phyloP scores from a whole-genome alignment of 2,797 vertebrate species.

The Tangara arthus region DNA sequence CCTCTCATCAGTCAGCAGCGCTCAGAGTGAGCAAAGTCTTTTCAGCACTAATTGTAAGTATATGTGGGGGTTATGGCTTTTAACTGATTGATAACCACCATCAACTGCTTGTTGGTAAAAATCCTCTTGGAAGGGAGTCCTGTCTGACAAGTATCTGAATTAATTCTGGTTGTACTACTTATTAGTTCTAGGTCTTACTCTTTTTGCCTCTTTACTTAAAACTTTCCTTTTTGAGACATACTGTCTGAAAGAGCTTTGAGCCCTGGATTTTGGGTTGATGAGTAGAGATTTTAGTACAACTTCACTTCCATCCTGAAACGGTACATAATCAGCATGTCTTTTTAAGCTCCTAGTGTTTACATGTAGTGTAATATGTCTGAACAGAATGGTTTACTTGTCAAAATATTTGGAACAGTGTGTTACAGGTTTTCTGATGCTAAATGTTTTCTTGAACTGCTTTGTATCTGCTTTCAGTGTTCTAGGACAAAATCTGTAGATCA shows the following conservation, averaged over 20 bases:
- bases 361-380: neutral
- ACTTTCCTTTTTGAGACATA: neutral
- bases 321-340: neutral
- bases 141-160: neutral
- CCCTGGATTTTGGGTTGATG: neutral
- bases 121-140: neutral
- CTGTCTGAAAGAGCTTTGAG: neutral
- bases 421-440: neutral
- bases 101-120: neutral
- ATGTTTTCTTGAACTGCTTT: neutral
- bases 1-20: conserved; percentile 71
- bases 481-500: neutral
- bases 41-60: conserved; percentile 77
- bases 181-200: neutral
- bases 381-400: neutral
- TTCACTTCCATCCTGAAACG: neutral
- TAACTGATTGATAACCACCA: neutral
- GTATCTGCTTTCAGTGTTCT: neutral
- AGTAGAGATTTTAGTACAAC: neutral
- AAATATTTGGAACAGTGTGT: neutral
- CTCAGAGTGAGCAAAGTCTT: conserved; percentile 62
- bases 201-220: neutral
- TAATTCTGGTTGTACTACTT: neutral
- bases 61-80: neutral
- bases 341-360: neutral